Evolutionary conservation across 2,797 vertebrate species (phyloP), one percentile per base, ranked within the genome.

Genomic region (Sebastes ruberrimus): DNA sequence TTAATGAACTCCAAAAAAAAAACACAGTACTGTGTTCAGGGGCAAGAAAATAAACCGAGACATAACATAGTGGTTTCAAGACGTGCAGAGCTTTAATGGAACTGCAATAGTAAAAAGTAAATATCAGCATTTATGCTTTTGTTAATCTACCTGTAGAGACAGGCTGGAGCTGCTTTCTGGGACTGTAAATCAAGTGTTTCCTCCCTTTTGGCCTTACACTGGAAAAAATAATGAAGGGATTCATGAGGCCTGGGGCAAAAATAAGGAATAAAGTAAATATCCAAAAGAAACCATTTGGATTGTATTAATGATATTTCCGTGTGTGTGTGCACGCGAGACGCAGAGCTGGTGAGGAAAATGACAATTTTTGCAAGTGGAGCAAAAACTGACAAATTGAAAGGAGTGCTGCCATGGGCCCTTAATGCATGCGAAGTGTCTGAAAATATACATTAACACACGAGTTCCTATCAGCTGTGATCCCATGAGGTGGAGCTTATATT

Each of bases 1-100:
- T 92, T 91, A 93, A 95, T 94, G 88, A 92, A 94, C 71, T 88
- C 90, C 55, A 65, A 90, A 88, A 52, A 91, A 95, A 52, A 92
- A 95, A 92, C 81, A 88, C 75, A 38, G 75, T 66, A n/a, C 86
- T 77, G 73, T 71, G 84, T 89, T 90, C 81, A 82, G 69, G 82
- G 80, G 78, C 83, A 91, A 77, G 85, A 93, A 95, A 93, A 92
- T 90, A 92, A 95, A 92, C 89, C 3, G 9, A 82, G 72, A 79
- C 84, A 76, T 67, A 90, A 86, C 86, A 85, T 67, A 75, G 81
- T 59, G 82, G 76, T 86, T 87, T 90, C 66, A 83, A 87, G 80
- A 91, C 85, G 83, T 80, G 84, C 84, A 93, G 74, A 91, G 79
- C 70, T 84, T 88, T 89, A 93, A 90, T 92, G 85, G 81, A 80